phyloP scores from a whole-genome alignment of 2,113 vertebrate species.

The Myocastor coypus region DNA sequence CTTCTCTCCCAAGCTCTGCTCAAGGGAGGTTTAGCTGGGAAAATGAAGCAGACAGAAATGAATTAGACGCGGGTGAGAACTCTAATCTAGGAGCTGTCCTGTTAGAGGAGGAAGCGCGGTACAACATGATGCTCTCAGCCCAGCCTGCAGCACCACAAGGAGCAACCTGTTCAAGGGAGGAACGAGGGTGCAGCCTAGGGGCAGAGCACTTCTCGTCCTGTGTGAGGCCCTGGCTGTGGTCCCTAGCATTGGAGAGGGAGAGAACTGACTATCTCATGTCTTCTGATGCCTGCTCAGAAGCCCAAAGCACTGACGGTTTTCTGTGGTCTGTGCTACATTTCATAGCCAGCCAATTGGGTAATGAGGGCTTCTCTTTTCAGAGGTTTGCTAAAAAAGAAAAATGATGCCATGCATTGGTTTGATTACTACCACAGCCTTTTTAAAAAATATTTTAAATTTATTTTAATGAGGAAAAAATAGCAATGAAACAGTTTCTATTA shows the following conservation, averaged over 20 bases:
- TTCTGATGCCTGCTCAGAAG: not conserved
- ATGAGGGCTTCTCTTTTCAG: not conserved
- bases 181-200: not conserved
- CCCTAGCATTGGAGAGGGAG: not conserved
- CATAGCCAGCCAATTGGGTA: not conserved
- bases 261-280: not conserved
- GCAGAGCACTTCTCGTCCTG: not conserved
- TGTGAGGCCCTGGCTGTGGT: not conserved
- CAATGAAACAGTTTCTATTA: no score
- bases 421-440: not conserved
- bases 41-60: not conserved
- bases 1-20: not conserved
- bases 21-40: not conserved
- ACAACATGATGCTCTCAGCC: not conserved
- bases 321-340: not conserved
- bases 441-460: no score
- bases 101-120: not conserved
- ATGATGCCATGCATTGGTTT: not conserved
- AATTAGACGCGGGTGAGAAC: not conserved
- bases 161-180: not conserved
- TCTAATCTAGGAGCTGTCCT: not conserved
- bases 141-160: not conserved
- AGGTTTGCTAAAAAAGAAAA: conserved; percentile 9
- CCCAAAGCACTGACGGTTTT: not conserved
- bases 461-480: no score